Conservation (phyloP, 2,113 vertebrate species). For the Danionella cerebrum region DNA sequence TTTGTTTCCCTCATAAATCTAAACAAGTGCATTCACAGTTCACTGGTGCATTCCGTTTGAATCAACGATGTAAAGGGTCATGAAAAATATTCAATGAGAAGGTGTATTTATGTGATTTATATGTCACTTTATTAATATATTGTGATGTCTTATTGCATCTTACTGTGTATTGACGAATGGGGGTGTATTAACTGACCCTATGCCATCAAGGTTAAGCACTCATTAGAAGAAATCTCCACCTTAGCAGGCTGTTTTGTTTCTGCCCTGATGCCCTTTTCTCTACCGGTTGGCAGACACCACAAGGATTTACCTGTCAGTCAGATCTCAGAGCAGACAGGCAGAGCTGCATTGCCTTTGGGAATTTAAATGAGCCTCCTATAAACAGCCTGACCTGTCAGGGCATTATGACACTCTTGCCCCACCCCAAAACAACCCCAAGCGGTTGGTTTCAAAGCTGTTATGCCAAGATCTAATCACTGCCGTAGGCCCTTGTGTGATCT, state of each 20-base stretch:
- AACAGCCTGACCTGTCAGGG: slow-evolving; percentile 17
- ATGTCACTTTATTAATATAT: no score
- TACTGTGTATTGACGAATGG: not conserved
- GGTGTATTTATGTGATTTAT: no score
- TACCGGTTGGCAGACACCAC: not conserved
- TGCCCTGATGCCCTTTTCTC: not conserved
- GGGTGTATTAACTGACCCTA: not conserved
- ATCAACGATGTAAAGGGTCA: no score
- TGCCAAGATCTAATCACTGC: slow-evolving; percentile 5
- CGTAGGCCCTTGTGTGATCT: not conserved
- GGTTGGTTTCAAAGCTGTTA: not conserved
- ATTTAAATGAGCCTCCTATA: slow-evolving; percentile 2
- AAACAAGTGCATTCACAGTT: no score
- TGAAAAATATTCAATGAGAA: no score
- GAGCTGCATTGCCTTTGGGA: slow-evolving; percentile 1
- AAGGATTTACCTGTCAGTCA: slow-evolving; percentile 16
- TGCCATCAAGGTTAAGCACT: not conserved
- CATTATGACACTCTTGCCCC: not conserved
- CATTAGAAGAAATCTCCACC: slow-evolving; percentile 1
- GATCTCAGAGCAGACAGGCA: not conserved
- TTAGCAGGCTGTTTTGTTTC: slow-evolving; percentile 8
- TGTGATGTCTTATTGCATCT: not conserved
- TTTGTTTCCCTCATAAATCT: no score
- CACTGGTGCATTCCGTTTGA: no score
- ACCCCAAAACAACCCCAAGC: not conserved